Percentiles rank a stretch among this genome's conserved stretches.
Evolutionary conservation across 2,113 vertebrate genomes (phyloP).

Genomic region (Tragelaphus buxtoni): DNA sequence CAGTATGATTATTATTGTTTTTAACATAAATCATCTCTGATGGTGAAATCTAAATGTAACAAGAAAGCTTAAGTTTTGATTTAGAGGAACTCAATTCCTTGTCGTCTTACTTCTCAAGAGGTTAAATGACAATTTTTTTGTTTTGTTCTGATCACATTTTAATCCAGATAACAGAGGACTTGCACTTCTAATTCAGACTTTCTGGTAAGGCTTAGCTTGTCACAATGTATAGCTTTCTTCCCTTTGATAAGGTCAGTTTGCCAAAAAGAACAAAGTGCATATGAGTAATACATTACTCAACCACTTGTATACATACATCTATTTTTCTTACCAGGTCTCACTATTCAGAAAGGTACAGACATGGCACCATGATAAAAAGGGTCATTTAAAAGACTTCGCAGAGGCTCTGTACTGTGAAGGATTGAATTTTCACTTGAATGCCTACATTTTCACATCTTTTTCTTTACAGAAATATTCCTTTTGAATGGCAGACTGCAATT

Average conservation of each 20-base stretch:
- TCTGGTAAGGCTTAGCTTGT: slow-evolving; percentile 68
- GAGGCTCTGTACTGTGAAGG: slow-evolving; percentile 86
- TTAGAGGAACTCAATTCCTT: slow-evolving; percentile 22
- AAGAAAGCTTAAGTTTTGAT: not conserved
- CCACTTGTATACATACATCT: slow-evolving; percentile 81
- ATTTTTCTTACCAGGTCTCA: slow-evolving; percentile 81
- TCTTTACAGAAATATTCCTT: slow-evolving; percentile 79
- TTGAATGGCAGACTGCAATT: slow-evolving; percentile 77
- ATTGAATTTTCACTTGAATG: slow-evolving; percentile 89
- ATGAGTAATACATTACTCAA: slow-evolving; percentile 83
- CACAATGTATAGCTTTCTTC: slow-evolving; percentile 75
- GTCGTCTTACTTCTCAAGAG: slow-evolving; percentile 30
- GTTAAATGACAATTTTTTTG: slow-evolving; percentile 44
- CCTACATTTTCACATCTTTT: slow-evolving; percentile 83
- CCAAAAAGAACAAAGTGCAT: slow-evolving; percentile 81
- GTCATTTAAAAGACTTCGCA: slow-evolving; percentile 87
- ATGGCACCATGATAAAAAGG: slow-evolving; percentile 85
- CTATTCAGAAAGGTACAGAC: slow-evolving; percentile 83
- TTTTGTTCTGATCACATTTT: slow-evolving; percentile 48
- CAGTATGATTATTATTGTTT: not conserved
- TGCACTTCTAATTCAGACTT: slow-evolving; percentile 67
- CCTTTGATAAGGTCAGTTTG: slow-evolving; percentile 82
- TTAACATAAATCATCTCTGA: not conserved
- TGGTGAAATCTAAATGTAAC: not conserved
- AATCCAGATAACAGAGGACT: slow-evolving; percentile 65